A percentile compares a stretch with the other conserved stretches of the same genome.
These are phyloP conservation scores for Propithecus coquereli DNA, from an alignment of 2,113 vertebrate genomes.

Conservation along the genomic window DNA sequence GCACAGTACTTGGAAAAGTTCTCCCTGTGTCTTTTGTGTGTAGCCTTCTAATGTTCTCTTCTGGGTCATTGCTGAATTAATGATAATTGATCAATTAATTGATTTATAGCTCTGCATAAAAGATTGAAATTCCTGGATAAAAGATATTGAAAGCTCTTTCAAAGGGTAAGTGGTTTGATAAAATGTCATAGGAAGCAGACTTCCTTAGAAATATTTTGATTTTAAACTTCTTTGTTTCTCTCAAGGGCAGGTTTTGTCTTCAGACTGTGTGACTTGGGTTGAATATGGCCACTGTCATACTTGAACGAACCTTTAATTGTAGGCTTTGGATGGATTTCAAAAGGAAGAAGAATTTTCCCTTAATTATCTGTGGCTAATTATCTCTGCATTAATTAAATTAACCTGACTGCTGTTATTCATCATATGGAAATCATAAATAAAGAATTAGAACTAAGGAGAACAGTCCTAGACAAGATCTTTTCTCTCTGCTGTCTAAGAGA, in stretches of 20 bases:
- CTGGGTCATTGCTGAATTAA: background rate
- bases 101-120: constrained; percentile 47
- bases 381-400: constrained; percentile 42
- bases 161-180: background rate
- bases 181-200: background rate
- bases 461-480: background rate
- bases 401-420: constrained; percentile 54
- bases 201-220: constrained; percentile 34
- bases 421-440: constrained; percentile 26
- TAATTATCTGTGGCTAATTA: constrained; percentile 70
- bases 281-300: constrained; percentile 47
- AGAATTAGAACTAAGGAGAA: background rate
- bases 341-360: constrained; percentile 53
- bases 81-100: constrained; percentile 41
- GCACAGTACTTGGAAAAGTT: background rate
- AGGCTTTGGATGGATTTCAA: constrained; percentile 50
- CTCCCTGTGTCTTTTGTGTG: background rate
- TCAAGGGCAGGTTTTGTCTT: constrained; percentile 56
- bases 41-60: background rate
- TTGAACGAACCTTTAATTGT: constrained; percentile 57
- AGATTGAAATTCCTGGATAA: constrained; percentile 27
- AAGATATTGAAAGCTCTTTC: constrained; percentile 16
- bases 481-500: background rate
- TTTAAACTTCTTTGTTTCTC: constrained; percentile 48
- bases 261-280: constrained; percentile 53